These are phyloP conservation scores for Aphaenogaster floridana DNA, from an alignment of 1,140 invertebrate species.

Conservation along the genomic window DNA sequence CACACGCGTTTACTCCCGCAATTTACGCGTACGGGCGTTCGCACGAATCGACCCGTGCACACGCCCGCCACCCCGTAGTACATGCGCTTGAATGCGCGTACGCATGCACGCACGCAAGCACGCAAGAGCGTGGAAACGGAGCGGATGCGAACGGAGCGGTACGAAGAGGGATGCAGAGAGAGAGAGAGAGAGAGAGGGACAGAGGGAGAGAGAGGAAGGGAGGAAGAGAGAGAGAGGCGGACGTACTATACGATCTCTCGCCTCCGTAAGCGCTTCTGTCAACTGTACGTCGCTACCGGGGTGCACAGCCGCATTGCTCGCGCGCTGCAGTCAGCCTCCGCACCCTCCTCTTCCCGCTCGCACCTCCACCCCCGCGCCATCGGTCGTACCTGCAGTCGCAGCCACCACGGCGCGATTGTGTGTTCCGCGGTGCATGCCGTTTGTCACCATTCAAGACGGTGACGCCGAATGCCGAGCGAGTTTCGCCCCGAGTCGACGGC, in stretches of 20 bases:
- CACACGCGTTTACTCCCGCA: constrained; percentile 32
- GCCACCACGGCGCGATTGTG: constrained; percentile 71
- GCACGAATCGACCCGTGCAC: constrained; percentile 53
- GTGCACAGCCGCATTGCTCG: constrained; percentile 77
- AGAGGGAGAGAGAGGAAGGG: not conserved
- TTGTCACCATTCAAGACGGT: constrained; percentile 77
- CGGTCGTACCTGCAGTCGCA: constrained; percentile 66
- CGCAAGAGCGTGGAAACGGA: constrained; percentile 35
- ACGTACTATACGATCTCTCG: constrained; percentile 71
- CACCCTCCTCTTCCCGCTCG: constrained; percentile 23
- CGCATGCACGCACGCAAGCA: constrained; percentile 44
- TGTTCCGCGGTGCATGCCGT: constrained; percentile 76
- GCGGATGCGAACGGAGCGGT: not conserved
- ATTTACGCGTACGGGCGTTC: constrained; percentile 60
- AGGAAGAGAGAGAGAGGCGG: constrained; percentile 33
- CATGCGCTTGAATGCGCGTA: constrained; percentile 54
- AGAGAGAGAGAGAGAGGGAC: constrained; percentile 13
- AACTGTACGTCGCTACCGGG: constrained; percentile 71
- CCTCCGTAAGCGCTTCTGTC: constrained; percentile 75
- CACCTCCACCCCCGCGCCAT: constrained; percentile 36
- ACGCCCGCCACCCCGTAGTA: constrained; percentile 15
- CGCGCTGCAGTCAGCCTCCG: constrained; percentile 70
- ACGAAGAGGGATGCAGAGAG: constrained; percentile 17
- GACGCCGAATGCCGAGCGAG: constrained; percentile 74
- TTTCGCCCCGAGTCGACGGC: constrained; percentile 56